These are phyloP conservation scores for Acanthoscelides obtectus DNA, from an alignment of 2,888 invertebrate genomes.

Conservation along the genomic window DNA sequence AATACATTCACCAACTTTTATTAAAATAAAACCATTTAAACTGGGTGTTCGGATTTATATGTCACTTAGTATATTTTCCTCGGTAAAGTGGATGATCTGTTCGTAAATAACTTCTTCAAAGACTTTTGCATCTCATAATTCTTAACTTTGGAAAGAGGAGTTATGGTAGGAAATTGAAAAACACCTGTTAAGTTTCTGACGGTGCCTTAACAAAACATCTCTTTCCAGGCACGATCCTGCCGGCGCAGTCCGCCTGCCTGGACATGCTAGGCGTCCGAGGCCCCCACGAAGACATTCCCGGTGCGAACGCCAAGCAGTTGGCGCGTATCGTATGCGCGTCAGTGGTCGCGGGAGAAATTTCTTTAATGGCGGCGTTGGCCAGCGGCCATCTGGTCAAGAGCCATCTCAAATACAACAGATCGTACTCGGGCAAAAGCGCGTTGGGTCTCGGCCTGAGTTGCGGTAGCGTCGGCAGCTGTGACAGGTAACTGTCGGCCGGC, in stretches of 20 bases:
- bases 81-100: too few relatives aligned
- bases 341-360: constrained; percentile 93
- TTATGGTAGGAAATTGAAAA: too few relatives aligned
- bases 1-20: too few relatives aligned
- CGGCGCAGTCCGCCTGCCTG: constrained; percentile 85
- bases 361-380: constrained; percentile 91
- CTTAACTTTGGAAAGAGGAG: too few relatives aligned
- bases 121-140: too few relatives aligned
- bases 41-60: too few relatives aligned
- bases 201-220: too few relatives aligned
- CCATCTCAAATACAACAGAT: constrained; percentile 92
- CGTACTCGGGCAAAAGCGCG: constrained; percentile 30
- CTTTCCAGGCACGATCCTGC: constrained; percentile 63
- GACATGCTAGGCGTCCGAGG: constrained; percentile 79
- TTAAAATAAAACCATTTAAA: too few relatives aligned
- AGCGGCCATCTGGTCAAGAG: constrained; percentile 93
- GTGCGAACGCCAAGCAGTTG: constrained; percentile 80
- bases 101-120: too few relatives aligned
- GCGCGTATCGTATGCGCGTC: constrained; percentile 89
- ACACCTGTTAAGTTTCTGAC: too few relatives aligned
- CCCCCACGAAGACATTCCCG: constrained; percentile 65
- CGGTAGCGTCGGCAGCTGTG: not conserved
- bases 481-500: not conserved
- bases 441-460: not conserved
- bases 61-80: too few relatives aligned